phyloP scores from a whole-genome alignment of 30 jellyfish, hydroid and myxozoan species.

The Aurelia coerulea region DNA sequence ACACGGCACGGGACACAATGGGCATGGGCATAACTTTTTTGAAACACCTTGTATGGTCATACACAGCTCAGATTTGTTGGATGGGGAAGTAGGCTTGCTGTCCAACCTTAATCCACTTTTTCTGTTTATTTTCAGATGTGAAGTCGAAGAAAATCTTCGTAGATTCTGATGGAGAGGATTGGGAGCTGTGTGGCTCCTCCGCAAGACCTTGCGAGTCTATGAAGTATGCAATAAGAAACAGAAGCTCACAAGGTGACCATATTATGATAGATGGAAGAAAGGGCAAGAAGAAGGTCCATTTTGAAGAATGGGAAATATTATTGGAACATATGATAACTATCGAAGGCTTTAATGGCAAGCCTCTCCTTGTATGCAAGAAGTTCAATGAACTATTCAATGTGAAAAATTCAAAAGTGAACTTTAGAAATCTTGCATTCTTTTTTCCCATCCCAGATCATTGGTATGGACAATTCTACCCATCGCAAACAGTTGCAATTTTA shows the following conservation, averaged over 20 bases:
- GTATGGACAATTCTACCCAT: too few relatives aligned
- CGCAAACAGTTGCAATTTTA: too few relatives aligned
- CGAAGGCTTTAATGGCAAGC: neutral
- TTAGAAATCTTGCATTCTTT: too few relatives aligned
- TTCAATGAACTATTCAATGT: neutral
- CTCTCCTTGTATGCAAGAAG: neutral
- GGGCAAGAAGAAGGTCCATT: neutral
- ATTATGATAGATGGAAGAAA: neutral
- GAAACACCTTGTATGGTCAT: too few relatives aligned
- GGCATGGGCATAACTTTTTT: too few relatives aligned
- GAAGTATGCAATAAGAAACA: neutral
- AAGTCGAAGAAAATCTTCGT: neutral
- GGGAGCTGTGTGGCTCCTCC: slow-evolving; percentile 2
- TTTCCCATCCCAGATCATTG: too few relatives aligned
- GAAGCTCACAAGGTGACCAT: neutral
- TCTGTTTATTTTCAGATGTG: neutral
- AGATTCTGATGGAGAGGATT: neutral
- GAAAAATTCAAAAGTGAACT: neutral
- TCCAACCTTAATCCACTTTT: too few relatives aligned
- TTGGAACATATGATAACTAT: neutral
- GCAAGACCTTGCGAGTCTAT: neutral
- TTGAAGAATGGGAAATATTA: neutral
- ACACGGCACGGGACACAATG: too few relatives aligned
- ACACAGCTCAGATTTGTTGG: too few relatives aligned
- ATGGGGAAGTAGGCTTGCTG: too few relatives aligned